Base-by-base conservation (phyloP, 1,140 invertebrate genomes). In the Cydia splendana region DNA sequence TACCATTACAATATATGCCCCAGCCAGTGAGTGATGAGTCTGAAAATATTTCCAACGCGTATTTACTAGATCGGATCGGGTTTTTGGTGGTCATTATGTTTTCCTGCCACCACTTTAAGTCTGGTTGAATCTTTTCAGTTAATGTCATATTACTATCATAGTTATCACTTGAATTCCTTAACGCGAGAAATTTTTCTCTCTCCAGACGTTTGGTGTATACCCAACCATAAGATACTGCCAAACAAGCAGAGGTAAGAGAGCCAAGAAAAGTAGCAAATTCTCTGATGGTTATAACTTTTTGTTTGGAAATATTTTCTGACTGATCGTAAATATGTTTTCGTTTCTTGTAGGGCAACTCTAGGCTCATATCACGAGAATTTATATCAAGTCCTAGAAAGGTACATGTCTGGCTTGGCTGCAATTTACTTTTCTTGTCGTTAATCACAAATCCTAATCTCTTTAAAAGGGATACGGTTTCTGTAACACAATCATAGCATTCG, bases 21-120 rank as follows among this genome's bases (percentile, higher is more conserved):
- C 88, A 90, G 12, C 86, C 86, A 6, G 82, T 77, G 5, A 53
- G 12, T n/a, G 83, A 88, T 4, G 83, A 80, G 65, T 88, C 84
- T 3, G 84, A 80, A 77, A 83, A 86, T 73, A 87, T 87, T 45
- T 79, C 79, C 48, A 82, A 28, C 15, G 30, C 51, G 20, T 71
- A 83, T 28, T 78, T 65, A 5, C 28, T 28, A 13, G 34, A 30
- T 9, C 62, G 75, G 57, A 84, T 81, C 45, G 79, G 75, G 20
- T 80, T 82, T 10, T 18, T 57, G n/a, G 73, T 67, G 24, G 75
- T 71, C 65, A 45, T 30, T 42, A 86, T 80, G 74, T 85, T 77
- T 28, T 53, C 4, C 78, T 18, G 62, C 85, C 85, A 88, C 86
- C 87, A 89, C 4, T 71, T 4, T 20, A 88, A 80, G 71, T 82